Percentiles rank a stretch among this genome's conserved stretches.
phyloP scores from a whole-genome alignment of 2,113 vertebrate genomes.

The Chelonoidis abingdonii region DNA sequence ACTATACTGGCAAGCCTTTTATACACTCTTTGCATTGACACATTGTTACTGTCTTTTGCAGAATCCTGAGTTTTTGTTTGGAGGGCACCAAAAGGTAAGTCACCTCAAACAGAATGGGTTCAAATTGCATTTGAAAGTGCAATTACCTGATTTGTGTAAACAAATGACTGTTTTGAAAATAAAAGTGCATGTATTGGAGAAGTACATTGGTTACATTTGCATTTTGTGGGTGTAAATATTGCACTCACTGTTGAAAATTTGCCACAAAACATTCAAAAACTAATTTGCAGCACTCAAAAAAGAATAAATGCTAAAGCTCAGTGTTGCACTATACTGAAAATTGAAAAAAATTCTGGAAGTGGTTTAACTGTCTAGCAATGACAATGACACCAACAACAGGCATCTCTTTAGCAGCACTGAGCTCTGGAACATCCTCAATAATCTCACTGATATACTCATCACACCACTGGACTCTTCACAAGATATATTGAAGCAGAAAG shows the following conservation, averaged over 20 bases:
- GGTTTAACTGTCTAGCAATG: neutral
- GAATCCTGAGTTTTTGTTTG: neutral
- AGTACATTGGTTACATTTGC: neutral
- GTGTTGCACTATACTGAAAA: neutral
- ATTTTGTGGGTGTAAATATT: neutral
- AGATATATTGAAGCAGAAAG: constrained; percentile 3
- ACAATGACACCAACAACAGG: neutral
- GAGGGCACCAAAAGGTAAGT: neutral
- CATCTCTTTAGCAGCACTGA: neutral
- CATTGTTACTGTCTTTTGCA: neutral
- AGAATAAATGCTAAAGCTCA: neutral
- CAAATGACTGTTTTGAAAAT: neutral
- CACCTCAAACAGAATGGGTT: neutral
- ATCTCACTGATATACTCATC: constrained; percentile 1
- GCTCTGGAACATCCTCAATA: neutral
- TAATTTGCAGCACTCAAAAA: neutral
- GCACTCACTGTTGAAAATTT: neutral
- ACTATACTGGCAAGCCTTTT: neutral
- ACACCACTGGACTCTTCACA: neutral
- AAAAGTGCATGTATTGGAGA: neutral
- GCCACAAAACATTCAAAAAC: neutral
- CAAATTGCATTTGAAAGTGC: neutral
- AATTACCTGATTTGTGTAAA: neutral
- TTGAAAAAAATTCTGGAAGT: neutral
- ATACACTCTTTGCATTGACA: rapidly evolving